Conservation (phyloP, 2,888 invertebrate genomes). For the Seladonia tumulorum region DNA sequence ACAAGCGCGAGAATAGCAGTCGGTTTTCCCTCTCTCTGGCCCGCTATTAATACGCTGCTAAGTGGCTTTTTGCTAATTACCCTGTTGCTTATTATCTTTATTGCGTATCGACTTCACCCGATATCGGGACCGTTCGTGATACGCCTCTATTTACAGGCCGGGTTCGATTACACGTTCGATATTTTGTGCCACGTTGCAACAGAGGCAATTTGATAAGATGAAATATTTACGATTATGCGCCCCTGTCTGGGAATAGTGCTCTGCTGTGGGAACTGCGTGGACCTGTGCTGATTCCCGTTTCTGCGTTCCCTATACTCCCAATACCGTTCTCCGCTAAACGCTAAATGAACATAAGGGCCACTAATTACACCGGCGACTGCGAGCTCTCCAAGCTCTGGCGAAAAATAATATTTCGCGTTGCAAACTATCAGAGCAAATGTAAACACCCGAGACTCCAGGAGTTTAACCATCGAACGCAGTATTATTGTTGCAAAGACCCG, state of each 20-base stretch:
- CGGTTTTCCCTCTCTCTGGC: background rate
- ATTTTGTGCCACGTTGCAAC: constrained; percentile 16
- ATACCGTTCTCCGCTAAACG: background rate
- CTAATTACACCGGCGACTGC: background rate
- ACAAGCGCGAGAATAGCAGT: constrained; percentile 12
- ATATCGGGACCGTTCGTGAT: constrained; percentile 34
- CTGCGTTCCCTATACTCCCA: background rate
- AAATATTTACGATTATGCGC: constrained; percentile 29
- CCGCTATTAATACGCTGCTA: constrained; percentile 54
- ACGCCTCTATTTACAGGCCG: constrained; percentile 21
- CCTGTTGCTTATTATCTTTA: constrained; percentile 58
- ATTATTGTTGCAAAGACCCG: background rate
- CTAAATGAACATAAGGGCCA: background rate
- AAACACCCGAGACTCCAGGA: background rate
- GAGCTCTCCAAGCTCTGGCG: background rate
- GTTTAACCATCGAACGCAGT: background rate
- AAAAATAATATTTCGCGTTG: background rate
- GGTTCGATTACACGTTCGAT: constrained; percentile 33
- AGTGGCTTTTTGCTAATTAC: constrained; percentile 58
- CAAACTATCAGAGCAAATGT: background rate
- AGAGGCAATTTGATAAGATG: constrained; percentile 37
- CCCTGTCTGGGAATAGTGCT: constrained; percentile 10
- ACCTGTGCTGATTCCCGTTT: background rate
- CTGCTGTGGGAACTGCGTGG: background rate
- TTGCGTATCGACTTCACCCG: constrained; percentile 44